A percentile compares a stretch with the other conserved stretches of the same genome.
Conservation (phyloP, 2,888 invertebrate species). For the Brenthis daphne region DNA sequence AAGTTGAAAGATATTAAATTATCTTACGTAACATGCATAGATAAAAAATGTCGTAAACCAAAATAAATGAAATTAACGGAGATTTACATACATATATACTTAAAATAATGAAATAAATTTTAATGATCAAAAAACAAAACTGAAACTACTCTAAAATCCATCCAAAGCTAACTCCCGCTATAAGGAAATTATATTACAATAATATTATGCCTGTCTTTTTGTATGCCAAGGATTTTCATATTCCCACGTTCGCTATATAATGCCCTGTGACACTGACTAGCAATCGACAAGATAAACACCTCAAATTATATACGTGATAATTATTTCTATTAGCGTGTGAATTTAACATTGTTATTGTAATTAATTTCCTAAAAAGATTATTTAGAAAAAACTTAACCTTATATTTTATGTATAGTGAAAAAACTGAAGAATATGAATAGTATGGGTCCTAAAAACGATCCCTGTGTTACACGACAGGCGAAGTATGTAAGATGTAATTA, state of each 20-base stretch:
- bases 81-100: too few species aligned
- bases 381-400: too few species aligned
- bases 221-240: slow-evolving; percentile 40
- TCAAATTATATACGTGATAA: slow-evolving; percentile 25
- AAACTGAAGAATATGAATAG: too few species aligned
- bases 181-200: slow-evolving; percentile 34
- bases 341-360: slow-evolving; percentile 25
- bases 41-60: too few species aligned
- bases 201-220: slow-evolving; percentile 33
- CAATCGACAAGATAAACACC: slow-evolving; percentile 35
- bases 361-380: slow-evolving; percentile 10
- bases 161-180: not conserved
- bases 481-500: slow-evolving; percentile 1
- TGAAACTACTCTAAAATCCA: not conserved
- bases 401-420: too few species aligned
- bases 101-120: too few species aligned
- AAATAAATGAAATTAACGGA: too few species aligned
- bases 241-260: slow-evolving; percentile 38
- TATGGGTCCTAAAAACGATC: not conserved
- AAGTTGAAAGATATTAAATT: too few species aligned
- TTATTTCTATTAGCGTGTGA: slow-evolving; percentile 33
- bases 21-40: too few species aligned
- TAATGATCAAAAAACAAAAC: too few species aligned
- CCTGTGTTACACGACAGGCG: not conserved
- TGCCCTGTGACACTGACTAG: slow-evolving; percentile 37